Evolutionary conservation across 2,797 vertebrate species (phyloP).

Genomic region (Apogon hyalosoma): DNA sequence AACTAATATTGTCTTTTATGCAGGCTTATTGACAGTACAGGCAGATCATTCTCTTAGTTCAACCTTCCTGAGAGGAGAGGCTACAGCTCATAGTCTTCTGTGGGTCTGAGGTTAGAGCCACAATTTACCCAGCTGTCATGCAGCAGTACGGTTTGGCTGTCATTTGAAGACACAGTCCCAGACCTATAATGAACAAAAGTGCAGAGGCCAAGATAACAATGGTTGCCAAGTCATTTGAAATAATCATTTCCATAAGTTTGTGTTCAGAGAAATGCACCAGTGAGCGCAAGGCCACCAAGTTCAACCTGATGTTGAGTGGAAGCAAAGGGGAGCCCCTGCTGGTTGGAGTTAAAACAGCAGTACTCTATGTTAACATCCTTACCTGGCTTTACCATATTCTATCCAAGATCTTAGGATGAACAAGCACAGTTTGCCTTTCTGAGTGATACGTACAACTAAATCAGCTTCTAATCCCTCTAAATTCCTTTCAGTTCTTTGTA

Average conservation of each 20-base stretch:
- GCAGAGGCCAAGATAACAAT: slow-evolving; percentile 59
- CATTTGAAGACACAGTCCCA: slow-evolving; percentile 30
- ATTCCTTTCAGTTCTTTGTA: too few species aligned
- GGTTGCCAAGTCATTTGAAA: slow-evolving; percentile 54
- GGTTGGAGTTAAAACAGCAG: slow-evolving; percentile 57
- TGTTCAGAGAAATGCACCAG: slow-evolving; percentile 62
- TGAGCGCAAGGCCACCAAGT: slow-evolving; percentile 59
- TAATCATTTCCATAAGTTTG: slow-evolving; percentile 66
- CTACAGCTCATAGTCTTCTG: slow-evolving; percentile 25
- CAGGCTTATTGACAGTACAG: slow-evolving; percentile 6
- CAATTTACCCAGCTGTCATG: slow-evolving; percentile 57
- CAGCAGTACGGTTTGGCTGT: slow-evolving; percentile 46
- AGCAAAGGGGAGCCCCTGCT: slow-evolving; percentile 77
- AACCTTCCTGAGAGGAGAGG: slow-evolving; percentile 26
- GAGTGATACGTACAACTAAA: not conserved
- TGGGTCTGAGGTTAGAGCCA: slow-evolving; percentile 53
- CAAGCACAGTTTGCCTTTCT: not conserved
- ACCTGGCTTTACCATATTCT: not conserved
- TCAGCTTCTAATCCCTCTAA: not conserved
- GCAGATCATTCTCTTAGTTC: slow-evolving; percentile 12
- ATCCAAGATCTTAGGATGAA: too few species aligned
- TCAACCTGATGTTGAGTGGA: slow-evolving; percentile 52
- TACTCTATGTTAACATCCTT: not conserved
- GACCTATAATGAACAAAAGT: slow-evolving; percentile 36
- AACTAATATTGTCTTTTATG: slow-evolving; percentile 25